These are phyloP conservation scores for Lophotriccus pileatus DNA, from an alignment of 2,797 vertebrate genomes.

Conservation along the genomic window DNA sequence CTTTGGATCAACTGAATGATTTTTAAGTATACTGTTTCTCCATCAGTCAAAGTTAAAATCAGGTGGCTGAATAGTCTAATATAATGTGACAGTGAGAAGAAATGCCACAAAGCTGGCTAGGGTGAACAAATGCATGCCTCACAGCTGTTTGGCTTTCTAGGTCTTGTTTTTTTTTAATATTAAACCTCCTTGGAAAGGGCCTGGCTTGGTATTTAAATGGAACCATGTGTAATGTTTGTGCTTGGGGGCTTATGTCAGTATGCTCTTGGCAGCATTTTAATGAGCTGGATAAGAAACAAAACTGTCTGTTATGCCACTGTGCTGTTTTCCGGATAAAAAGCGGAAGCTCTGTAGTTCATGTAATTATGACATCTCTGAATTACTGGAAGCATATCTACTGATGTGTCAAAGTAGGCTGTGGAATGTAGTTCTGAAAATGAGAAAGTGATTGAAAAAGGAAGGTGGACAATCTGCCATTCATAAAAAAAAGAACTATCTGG, in stretches of 20 bases:
- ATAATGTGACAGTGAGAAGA: rapidly evolving
- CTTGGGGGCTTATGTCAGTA: not conserved
- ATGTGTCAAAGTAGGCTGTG: not conserved
- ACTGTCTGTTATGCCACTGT: rapidly evolving
- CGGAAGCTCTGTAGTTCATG: not conserved
- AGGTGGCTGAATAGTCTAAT: not conserved
- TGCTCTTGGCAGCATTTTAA: not conserved
- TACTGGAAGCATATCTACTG: not conserved
- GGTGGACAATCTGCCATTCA: not conserved
- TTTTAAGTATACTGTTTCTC: not conserved
- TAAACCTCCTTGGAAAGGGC: not conserved
- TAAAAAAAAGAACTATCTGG: not conserved
- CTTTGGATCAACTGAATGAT: not conserved
- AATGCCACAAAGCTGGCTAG: not conserved
- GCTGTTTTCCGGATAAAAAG: not conserved
- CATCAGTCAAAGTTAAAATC: not conserved
- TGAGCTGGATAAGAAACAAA: not conserved
- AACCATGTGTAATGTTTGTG: not conserved
- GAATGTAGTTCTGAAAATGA: not conserved
- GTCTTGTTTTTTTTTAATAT: not conserved
- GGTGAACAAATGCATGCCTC: not conserved
- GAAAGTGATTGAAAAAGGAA: not conserved
- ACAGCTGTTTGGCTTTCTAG: not conserved
- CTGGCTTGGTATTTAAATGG: not conserved
- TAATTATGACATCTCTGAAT: not conserved